phyloP scores from a whole-genome alignment of 2,113 vertebrate species.

The Pitta sordida region DNA sequence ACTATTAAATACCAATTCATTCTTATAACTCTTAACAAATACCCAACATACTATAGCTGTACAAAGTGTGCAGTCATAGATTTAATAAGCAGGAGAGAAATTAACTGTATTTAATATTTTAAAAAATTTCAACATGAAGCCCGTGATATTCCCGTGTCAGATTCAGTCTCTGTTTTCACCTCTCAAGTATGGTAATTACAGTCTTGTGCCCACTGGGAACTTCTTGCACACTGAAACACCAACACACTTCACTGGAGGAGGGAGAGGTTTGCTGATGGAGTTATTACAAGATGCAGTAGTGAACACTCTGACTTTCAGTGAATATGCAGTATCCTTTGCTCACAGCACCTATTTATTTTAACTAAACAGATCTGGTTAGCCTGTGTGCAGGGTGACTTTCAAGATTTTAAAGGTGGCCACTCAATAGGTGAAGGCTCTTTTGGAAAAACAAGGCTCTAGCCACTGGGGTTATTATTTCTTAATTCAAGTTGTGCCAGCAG shows the following conservation, averaged over 20 bases:
- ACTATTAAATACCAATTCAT: background rate
- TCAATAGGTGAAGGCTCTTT: background rate
- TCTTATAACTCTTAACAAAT: background rate
- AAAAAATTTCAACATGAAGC: background rate
- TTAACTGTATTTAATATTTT: background rate
- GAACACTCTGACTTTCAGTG: background rate
- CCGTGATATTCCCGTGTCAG: background rate
- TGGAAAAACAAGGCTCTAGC: background rate
- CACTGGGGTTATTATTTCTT: fast-evolving
- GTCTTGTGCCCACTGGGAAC: background rate
- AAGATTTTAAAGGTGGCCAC: background rate
- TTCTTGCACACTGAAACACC: background rate
- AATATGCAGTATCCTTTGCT: background rate
- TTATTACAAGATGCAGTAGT: background rate
- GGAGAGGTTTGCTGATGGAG: background rate
- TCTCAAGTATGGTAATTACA: conserved; percentile 31
- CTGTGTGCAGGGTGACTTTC: background rate
- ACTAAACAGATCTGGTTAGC: background rate
- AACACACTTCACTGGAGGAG: background rate
- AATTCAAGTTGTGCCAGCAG: background rate
- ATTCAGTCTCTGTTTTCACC: fast-evolving
- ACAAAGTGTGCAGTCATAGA: background rate
- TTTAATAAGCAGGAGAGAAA: background rate
- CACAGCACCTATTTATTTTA: background rate
- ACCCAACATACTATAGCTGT: background rate